Evolutionary conservation across 2,888 invertebrate species (phyloP).

Genomic region (Tipula lateralis): DNA sequence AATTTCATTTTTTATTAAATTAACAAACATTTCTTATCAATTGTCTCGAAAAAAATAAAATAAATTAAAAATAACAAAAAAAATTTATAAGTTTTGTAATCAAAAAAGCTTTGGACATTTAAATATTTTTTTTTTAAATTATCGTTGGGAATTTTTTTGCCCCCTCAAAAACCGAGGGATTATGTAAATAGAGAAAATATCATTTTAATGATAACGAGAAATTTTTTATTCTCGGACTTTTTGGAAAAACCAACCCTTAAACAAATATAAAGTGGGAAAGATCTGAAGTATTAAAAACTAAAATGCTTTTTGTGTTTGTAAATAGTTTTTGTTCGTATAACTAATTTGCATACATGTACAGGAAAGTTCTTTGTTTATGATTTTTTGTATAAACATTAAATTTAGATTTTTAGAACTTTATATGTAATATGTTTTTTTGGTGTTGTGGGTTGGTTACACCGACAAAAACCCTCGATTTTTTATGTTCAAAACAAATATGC

Average conservation of each 20-base stretch:
- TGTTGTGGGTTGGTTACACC: neutral
- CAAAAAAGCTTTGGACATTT: neutral
- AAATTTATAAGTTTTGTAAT: no score
- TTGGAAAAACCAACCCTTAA: neutral
- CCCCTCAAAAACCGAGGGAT: neutral
- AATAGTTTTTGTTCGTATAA: neutral
- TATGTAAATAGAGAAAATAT: neutral
- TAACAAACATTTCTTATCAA: neutral
- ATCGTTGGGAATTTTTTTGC: neutral
- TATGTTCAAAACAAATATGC: neutral
- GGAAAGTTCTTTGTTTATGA: neutral
- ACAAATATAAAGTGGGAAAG: neutral
- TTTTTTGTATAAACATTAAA: neutral
- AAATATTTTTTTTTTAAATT: neutral
- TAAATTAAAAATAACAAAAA: neutral
- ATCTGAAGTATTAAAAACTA: neutral
- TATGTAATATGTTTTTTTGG: neutral
- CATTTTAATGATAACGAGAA: neutral
- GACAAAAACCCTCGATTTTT: neutral
- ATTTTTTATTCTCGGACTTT: neutral
- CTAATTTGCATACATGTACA: neutral
- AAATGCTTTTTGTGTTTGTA: neutral
- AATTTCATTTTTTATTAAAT: neutral
- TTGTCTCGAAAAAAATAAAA: neutral
- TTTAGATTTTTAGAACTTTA: neutral